A percentile compares a stretch with the other conserved stretches of the same genome.
phyloP scores from a whole-genome alignment of 2,888 invertebrate species.

The Arctia plantaginis region DNA sequence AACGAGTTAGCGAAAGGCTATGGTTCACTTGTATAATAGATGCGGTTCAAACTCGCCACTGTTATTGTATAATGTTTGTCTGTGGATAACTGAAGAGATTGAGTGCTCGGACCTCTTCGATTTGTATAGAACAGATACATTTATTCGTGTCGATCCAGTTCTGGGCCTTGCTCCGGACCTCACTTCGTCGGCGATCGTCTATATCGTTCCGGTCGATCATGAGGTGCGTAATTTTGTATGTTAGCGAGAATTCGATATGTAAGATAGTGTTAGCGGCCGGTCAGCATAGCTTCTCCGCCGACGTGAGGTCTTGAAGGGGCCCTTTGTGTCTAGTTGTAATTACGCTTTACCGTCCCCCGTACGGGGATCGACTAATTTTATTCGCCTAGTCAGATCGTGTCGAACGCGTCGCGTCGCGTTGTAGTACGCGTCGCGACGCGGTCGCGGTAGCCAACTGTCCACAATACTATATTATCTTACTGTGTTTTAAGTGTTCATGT shows the following conservation, averaged over 20 bases:
- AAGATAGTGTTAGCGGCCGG: conserved; percentile 51
- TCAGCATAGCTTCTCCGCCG: conserved; percentile 38
- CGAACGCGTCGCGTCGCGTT: conserved; percentile 66
- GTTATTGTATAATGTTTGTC: neutral
- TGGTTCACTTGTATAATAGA: neutral
- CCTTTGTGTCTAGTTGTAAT: conserved; percentile 70
- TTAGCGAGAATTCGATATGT: conserved; percentile 54
- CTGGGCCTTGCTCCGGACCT: conserved; percentile 31
- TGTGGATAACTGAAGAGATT: neutral
- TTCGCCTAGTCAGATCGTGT: conserved; percentile 82
- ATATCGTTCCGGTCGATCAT: conserved; percentile 47
- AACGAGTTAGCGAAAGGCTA: neutral
- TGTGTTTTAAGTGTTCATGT: conserved; percentile 84
- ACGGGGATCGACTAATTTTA: conserved; percentile 72
- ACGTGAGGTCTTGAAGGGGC: conserved; percentile 37
- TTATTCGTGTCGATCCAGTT: conserved; percentile 41
- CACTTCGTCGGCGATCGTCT: conserved; percentile 40
- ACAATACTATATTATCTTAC: conserved; percentile 77
- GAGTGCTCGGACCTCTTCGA: conserved; percentile 13
- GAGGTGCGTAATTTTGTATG: conserved; percentile 56
- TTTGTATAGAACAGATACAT: conserved; percentile 37
- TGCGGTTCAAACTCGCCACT: neutral
- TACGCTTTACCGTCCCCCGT: conserved; percentile 75
- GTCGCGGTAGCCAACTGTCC: conserved; percentile 78
- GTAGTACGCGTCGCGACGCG: conserved; percentile 60